phyloP scores from a whole-genome alignment of 2,113 vertebrate species.

The Copsychus sechellarum region DNA sequence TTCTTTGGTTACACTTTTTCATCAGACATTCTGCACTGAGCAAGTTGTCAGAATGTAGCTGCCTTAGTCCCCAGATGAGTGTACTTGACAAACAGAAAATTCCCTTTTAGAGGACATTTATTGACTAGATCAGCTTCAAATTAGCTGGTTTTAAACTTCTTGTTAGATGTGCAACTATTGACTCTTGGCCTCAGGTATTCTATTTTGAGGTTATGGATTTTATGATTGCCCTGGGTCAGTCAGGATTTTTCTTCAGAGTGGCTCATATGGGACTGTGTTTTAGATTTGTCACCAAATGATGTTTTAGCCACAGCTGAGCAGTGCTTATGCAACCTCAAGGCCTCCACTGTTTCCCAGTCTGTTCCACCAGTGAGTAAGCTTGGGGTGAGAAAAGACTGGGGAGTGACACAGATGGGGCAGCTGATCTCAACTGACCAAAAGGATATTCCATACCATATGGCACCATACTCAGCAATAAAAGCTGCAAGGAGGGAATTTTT shows the following conservation, averaged over 20 bases:
- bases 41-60: neutral
- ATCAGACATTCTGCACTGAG: neutral
- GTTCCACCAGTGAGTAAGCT: fast-evolving
- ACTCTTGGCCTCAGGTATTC: neutral
- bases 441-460: neutral
- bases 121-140: neutral
- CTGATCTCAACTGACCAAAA: neutral
- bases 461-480: neutral
- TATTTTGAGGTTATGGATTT: neutral
- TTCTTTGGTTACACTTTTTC: neutral
- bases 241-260: neutral
- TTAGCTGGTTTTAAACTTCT: neutral
- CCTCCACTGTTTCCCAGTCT: neutral
- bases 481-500: neutral
- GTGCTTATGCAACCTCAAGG: neutral
- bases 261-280: neutral
- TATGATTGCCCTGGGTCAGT: fast-evolving
- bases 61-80: neutral
- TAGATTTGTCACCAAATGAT: neutral
- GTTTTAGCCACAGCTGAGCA: neutral
- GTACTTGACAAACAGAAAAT: neutral
- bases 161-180: neutral
- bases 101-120: neutral
- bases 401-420: neutral
- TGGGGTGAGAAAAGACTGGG: neutral